Conservation (phyloP, 23 tunicate genomes). For the Halocynthia roretzi region DNA sequence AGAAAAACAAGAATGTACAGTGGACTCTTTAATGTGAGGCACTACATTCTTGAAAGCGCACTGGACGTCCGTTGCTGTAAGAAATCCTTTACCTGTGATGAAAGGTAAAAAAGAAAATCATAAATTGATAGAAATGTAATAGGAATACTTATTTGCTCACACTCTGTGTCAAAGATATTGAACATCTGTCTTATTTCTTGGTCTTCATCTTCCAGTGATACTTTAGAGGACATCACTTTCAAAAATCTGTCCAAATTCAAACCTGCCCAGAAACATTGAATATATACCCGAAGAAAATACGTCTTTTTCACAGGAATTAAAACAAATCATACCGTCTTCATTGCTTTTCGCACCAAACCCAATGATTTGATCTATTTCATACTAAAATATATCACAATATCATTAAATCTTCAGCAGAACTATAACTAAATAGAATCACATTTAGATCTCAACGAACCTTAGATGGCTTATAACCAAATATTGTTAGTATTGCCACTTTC, state of each 20-base stretch:
- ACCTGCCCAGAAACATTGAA: background rate
- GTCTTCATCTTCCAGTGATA: conserved; percentile 10
- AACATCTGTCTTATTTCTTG: conserved; percentile 62
- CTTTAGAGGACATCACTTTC: conserved; percentile 32
- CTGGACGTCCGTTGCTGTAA: conserved; percentile 61
- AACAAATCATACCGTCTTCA: background rate
- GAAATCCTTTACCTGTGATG: conserved; percentile 44
- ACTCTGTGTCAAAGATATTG: conserved; percentile 48
- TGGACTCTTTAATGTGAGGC: conserved; percentile 38
- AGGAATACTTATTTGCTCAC: conserved; percentile 5
- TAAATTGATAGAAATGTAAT: background rate
- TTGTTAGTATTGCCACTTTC: conserved; percentile 64
- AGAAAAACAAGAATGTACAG: conserved; percentile 45
- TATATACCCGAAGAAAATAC: background rate
- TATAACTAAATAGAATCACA: background rate
- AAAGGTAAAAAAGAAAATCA: background rate
- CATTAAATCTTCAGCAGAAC: background rate
- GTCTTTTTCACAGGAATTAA: background rate
- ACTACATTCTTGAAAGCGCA: conserved; percentile 52
- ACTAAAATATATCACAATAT: background rate
- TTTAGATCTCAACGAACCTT: background rate
- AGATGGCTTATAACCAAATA: conserved; percentile 90
- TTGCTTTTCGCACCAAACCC: conserved; percentile 7
- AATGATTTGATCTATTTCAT: conserved; percentile 66
- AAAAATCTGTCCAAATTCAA: conserved; percentile 41